Percentiles rank a stretch among this genome's conserved stretches.
phyloP scores from a whole-genome alignment of 2,113 vertebrate genomes.

The Thamnophis sirtalis region DNA sequence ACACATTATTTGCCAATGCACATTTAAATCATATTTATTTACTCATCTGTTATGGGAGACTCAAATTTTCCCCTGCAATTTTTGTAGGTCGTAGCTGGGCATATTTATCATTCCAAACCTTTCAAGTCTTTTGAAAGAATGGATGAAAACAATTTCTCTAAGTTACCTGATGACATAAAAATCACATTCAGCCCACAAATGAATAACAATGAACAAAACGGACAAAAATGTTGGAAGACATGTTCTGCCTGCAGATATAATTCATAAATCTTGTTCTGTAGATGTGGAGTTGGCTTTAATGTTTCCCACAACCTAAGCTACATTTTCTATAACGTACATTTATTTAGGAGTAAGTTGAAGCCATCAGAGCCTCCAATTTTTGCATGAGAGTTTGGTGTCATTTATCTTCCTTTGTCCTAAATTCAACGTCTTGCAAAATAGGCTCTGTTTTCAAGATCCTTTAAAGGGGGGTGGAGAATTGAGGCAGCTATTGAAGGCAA shows the following conservation, averaged over 20 bases:
- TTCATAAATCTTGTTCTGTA: neutral
- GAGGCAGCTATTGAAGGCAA: neutral
- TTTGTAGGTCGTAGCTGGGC: neutral
- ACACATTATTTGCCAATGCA: conserved; percentile 15
- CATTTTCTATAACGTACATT: neutral
- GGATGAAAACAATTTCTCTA: neutral
- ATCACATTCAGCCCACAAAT: neutral
- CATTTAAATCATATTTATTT: conserved; percentile 5
- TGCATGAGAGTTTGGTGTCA: neutral
- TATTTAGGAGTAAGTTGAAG: neutral
- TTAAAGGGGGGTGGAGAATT: neutral
- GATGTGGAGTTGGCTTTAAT: neutral
- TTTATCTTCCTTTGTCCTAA: neutral
- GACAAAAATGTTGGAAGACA: neutral
- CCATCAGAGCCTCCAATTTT: neutral
- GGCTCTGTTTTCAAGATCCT: neutral
- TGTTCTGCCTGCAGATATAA: neutral
- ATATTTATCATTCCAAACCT: neutral
- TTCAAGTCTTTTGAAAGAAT: neutral
- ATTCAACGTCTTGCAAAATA: neutral
- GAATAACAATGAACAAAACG: neutral
- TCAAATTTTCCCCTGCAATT: fast-evolving
- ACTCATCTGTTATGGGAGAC: neutral
- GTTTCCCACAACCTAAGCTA: neutral
- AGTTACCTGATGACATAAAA: neutral